These are phyloP conservation scores for Mugil cephalus DNA, from an alignment of 2,113 vertebrate species.

Conservation along the genomic window DNA sequence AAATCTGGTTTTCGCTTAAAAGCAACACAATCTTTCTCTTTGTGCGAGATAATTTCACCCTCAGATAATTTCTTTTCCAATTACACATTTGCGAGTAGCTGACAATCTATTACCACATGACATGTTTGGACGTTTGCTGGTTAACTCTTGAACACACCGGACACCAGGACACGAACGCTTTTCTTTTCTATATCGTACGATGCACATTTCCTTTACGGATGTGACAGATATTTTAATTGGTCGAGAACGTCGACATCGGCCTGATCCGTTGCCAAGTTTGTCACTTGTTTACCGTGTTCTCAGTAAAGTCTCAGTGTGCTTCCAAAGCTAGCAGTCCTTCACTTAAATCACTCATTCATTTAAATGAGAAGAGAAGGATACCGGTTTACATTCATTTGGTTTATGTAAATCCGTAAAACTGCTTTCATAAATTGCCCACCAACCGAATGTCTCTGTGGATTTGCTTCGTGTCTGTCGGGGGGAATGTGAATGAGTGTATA, in stretches of 20 bases:
- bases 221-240: slow-evolving; percentile 1
- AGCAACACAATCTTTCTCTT: background rate
- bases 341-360: slow-evolving; percentile 52
- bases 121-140: slow-evolving; percentile 44
- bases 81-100: slow-evolving; percentile 50
- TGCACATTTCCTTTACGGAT: slow-evolving; percentile 1
- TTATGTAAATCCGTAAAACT: slow-evolving; percentile 62
- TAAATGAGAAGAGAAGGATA: slow-evolving; percentile 43
- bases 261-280: background rate
- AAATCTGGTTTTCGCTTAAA: slow-evolving; percentile 11
- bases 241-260: background rate
- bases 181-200: background rate
- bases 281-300: background rate
- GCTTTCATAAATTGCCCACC: slow-evolving; percentile 61
- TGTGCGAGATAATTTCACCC: slow-evolving; percentile 33
- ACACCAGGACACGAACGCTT: background rate
- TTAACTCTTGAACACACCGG: slow-evolving; percentile 39
- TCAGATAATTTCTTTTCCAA: slow-evolving; percentile 61
- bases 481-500: slow-evolving; percentile 64
- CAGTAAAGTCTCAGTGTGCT: slow-evolving; percentile 27
- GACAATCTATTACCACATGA: slow-evolving; percentile 56
- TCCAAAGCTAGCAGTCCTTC: slow-evolving; percentile 29
- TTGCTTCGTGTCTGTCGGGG: slow-evolving; percentile 58
- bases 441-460: slow-evolving; percentile 52
- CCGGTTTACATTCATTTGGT: slow-evolving; percentile 63